Conservation (phyloP, 2,113 vertebrate species). For the Nanger granti region DNA sequence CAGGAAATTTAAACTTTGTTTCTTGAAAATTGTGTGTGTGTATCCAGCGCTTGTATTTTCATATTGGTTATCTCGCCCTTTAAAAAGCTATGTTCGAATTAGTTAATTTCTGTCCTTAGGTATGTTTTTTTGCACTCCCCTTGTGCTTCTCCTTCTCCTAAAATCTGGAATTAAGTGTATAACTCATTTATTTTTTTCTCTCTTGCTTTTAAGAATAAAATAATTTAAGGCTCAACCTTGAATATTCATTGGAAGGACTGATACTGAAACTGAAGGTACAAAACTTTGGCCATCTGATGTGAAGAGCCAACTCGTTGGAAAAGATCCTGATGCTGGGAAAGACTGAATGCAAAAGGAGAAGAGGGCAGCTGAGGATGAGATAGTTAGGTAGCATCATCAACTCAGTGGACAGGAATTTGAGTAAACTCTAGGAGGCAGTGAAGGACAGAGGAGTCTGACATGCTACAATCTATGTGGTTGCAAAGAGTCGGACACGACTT, state of each 20-base stretch:
- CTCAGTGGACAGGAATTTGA: not conserved
- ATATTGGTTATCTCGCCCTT: not conserved
- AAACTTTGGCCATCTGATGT: not conserved
- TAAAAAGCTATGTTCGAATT: not conserved
- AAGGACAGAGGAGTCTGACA: not conserved
- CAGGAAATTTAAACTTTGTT: not conserved
- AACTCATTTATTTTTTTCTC: not conserved
- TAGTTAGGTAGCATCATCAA: not conserved
- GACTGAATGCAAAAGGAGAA: not conserved
- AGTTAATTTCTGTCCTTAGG: not conserved
- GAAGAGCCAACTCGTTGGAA: not conserved
- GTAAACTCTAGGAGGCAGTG: not conserved
- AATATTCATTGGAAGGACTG: not conserved
- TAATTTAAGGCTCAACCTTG: not conserved
- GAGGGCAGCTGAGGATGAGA: not conserved
- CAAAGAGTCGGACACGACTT: not conserved
- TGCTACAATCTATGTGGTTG: not conserved
- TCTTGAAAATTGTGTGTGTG: not conserved
- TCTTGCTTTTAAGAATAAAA: not conserved
- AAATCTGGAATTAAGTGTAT: not conserved
- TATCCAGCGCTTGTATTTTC: not conserved
- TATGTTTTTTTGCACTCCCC: not conserved
- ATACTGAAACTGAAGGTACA: not conserved
- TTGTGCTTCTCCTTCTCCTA: not conserved
- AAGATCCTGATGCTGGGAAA: not conserved